These are phyloP conservation scores for Eucidaris tribuloides DNA, from an alignment of 35 echinoderm and acorn worm genomes.

Conservation along the genomic window DNA sequence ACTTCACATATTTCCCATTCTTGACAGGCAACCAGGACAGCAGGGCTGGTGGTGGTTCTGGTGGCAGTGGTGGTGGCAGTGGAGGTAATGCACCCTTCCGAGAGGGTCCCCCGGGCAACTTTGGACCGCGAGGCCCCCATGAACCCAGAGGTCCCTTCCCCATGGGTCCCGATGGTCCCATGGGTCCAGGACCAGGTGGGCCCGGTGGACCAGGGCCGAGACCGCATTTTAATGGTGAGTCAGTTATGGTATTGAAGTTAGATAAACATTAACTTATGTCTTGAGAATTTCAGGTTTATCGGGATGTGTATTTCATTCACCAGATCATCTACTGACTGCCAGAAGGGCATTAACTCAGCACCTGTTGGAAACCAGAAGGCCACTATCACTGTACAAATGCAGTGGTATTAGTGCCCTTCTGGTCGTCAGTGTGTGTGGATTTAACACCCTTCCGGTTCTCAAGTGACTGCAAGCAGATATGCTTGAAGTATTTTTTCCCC, in stretches of 20 bases:
- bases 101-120: not conserved
- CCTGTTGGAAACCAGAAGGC: not conserved
- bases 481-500: too few species aligned
- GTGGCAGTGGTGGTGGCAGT: too few species aligned
- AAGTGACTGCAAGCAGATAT: not conserved
- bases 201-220: not conserved
- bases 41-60: not conserved
- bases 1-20: not conserved
- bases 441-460: not conserved
- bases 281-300: not conserved
- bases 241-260: not conserved
- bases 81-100: not conserved
- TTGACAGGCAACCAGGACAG: not conserved
- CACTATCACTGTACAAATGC: not conserved
- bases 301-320: not conserved
- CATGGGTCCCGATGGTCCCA: not conserved
- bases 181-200: not conserved
- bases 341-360: not conserved
- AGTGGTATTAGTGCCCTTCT: not conserved
- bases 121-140: constrained; percentile 14
- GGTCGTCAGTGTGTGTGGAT: too few species aligned
- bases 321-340: not conserved
- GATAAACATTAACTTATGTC: not conserved
- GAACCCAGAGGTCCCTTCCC: not conserved
- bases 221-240: constrained; percentile 30